phyloP scores from a whole-genome alignment of 2,888 invertebrate genomes.

The Coleophora flavipennella region DNA sequence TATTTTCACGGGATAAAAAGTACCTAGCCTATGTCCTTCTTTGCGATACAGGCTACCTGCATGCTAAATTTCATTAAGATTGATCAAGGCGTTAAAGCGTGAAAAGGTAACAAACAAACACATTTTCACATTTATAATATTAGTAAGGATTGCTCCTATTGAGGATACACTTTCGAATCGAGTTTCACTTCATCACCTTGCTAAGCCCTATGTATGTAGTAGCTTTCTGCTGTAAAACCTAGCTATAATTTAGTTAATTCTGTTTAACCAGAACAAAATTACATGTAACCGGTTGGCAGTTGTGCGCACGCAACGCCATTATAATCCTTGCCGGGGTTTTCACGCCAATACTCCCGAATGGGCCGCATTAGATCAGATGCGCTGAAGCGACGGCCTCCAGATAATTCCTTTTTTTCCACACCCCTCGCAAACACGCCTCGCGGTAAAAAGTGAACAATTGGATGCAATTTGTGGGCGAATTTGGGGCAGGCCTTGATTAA shows the following conservation, averaged over 20 bases:
- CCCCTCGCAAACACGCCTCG: slow-evolving; percentile 48
- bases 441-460: slow-evolving; percentile 72
- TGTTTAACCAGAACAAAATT: slow-evolving; percentile 31
- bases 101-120: too few relatives aligned
- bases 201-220: slow-evolving; percentile 3
- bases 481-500: slow-evolving; percentile 64
- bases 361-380: slow-evolving; percentile 46
- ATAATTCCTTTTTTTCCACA: slow-evolving; percentile 47
- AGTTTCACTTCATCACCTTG: too few relatives aligned
- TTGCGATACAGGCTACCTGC: too few relatives aligned
- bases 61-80: too few relatives aligned
- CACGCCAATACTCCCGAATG: slow-evolving; percentile 56
- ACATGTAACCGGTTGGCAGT: slow-evolving; percentile 18
- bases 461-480: slow-evolving; percentile 70
- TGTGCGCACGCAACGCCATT: slow-evolving; percentile 37
- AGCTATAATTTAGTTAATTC: not conserved
- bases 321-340: slow-evolving; percentile 34
- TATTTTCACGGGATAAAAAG: too few relatives aligned
- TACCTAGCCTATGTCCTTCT: too few relatives aligned
- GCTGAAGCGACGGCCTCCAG: slow-evolving; percentile 31
- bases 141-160: too few relatives aligned
- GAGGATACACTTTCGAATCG: too few relatives aligned
- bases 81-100: too few relatives aligned
- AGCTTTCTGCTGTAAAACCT: not conserved
- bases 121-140: too few relatives aligned